Evolutionary conservation across 2,888 invertebrate species (phyloP).

Genomic region (Drosophila meridiana): DNA sequence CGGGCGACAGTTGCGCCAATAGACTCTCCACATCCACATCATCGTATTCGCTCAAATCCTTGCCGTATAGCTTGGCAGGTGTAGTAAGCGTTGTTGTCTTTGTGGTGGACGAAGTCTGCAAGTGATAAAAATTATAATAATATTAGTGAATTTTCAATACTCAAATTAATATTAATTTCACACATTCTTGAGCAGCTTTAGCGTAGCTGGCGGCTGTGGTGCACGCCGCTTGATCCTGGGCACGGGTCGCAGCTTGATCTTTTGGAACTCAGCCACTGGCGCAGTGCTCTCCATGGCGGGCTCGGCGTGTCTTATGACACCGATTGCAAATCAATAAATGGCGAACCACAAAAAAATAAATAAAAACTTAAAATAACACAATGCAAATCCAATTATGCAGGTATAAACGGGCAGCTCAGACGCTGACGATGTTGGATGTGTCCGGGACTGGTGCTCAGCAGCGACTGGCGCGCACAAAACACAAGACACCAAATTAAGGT

Average conservation of each 20-base stretch:
- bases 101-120: constrained; percentile 94
- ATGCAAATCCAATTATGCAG: constrained; percentile 76
- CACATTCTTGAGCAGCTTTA: constrained; percentile 67
- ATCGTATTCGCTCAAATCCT: constrained; percentile 95
- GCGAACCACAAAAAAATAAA: constrained; percentile 20
- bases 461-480: constrained; percentile 63
- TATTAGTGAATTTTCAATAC: background rate
- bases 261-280: constrained; percentile 80
- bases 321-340: constrained; percentile 60
- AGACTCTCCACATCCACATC: constrained; percentile 98
- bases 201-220: constrained; percentile 73
- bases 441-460: constrained; percentile 64
- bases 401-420: constrained; percentile 16
- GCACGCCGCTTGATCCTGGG: constrained; percentile 78
- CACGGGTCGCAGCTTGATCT: constrained; percentile 79
- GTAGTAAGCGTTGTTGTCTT: constrained; percentile 96
- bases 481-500: constrained; percentile 55
- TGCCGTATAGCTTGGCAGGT: constrained; percentile 95
- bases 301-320: constrained; percentile 22
- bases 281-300: constrained; percentile 54
- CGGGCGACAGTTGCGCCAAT: constrained; percentile 95
- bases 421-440: constrained; percentile 31
- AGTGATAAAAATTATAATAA: constrained; percentile 29
- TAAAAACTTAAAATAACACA: constrained; percentile 49
- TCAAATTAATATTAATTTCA: constrained; percentile 17